Base-by-base conservation (phyloP, 2,113 vertebrate species). In the Menura novaehollandiae region DNA sequence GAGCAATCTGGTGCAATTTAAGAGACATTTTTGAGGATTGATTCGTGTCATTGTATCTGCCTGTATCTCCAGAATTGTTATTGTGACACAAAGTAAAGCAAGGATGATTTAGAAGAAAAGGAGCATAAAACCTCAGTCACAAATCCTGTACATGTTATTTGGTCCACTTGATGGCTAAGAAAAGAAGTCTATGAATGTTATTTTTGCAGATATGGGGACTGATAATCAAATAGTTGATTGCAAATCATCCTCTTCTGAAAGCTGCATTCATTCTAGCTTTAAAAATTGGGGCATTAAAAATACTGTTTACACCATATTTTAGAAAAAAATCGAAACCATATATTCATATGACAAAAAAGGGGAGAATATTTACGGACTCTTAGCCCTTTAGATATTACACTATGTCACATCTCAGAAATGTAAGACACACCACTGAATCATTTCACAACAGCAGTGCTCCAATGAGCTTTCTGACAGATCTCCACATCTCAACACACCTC, bases 181-280 rank as follows among this genome's bases (percentile, higher is more conserved):
- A 83, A 79, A 89, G 18, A 79, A 89, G 4, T 20, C 26, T 83
- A 13, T 66, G 55, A 74, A 85, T 39, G 63, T 74, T 39, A 18
- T 83, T 93, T 95, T 71, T 85, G 62, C 56, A 74, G 59, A 83
- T 74, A 73, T 15, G 51, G 37, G 82, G 33, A 76, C 32, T 71
- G 33, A 80, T 79, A 58, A 82, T 93, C 46, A 76, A 93, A 79
- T 2, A 49, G 49, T 16, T 72, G 46, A 66, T 76, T 73, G 56
- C 21, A 94, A 94, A 97, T 93, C 89, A 85, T 80, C 43, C 13
- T 49, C 41, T 89, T 78, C 67, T 93, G 95, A 94, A 96, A 93
- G 51, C 10, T 81, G 24, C 44, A 64, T 68, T 91, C 41, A 66
- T 87, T 84, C 52, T 52, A 79, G 11, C 24, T 91, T 91, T 92